Percentiles rank a stretch among this genome's conserved stretches.
These are phyloP conservation scores for Solenopsis fugax DNA, from an alignment of 1,140 invertebrate genomes.

Conservation along the genomic window DNA sequence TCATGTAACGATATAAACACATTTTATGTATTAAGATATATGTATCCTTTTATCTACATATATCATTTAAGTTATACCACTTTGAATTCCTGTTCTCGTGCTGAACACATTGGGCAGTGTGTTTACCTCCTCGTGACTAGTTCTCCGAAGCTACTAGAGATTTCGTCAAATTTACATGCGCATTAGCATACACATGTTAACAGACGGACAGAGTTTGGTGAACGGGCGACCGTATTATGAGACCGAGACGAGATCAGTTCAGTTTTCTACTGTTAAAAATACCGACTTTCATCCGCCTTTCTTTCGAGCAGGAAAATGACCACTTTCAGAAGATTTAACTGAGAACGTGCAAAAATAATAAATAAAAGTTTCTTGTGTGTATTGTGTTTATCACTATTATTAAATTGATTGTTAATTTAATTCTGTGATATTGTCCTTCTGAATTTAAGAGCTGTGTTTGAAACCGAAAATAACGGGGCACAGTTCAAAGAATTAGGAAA, in stretches of 20 bases:
- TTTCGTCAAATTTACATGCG: slow-evolving; percentile 67
- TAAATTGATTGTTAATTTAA: too few relatives aligned
- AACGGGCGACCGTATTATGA: slow-evolving; percentile 39
- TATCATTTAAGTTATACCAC: too few relatives aligned
- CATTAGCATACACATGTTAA: slow-evolving; percentile 68
- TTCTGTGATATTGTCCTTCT: too few relatives aligned
- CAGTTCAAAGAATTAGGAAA: too few relatives aligned
- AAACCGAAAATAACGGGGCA: too few relatives aligned
- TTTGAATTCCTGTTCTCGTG: background rate
- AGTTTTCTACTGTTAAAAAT: slow-evolving; percentile 36
- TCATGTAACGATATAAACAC: background rate
- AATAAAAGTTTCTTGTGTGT: background rate
- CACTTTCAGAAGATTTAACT: background rate
- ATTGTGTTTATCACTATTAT: background rate
- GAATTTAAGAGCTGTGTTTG: too few relatives aligned
- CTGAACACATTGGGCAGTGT: slow-evolving; percentile 37
- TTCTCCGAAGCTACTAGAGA: slow-evolving; percentile 51
- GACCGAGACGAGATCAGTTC: slow-evolving; percentile 21
- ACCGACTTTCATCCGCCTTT: slow-evolving; percentile 7
- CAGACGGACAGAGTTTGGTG: slow-evolving; percentile 48
- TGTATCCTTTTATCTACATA: background rate
- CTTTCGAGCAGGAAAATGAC: slow-evolving; percentile 1
- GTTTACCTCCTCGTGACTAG: slow-evolving; percentile 23
- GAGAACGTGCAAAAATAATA: background rate
- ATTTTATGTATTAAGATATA: background rate